Base-by-base conservation (phyloP, 1,140 invertebrate species). In the Meloidogyne hapla region DNA sequence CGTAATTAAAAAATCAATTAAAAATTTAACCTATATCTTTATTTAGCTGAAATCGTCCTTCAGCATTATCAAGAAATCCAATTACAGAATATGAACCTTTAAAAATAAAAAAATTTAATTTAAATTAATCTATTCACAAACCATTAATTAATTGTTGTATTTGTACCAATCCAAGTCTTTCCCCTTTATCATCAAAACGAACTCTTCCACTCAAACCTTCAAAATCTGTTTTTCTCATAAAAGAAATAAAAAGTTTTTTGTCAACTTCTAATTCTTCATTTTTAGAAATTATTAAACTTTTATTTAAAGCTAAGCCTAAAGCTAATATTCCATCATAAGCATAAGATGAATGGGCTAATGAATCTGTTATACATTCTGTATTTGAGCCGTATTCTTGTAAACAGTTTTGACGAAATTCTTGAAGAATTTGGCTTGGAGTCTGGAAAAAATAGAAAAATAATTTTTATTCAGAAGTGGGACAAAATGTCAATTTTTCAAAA, bases 161-260 rank as follows among this genome's bases (percentile, higher is more conserved):
- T 56, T 95, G 89, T 66, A 98, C 95, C 75, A 93, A 93, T 0
- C 95, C 95, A 85, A 96, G 93, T 25, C 96, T 90, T 87, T 97
- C 95, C 2, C 71, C 71, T 87, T 97, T 97, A 84, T 95, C 93
- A 80, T 93, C 93, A 89, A 99, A 98, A 26, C 93, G 90, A 1
- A 99, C 94, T 10, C 93, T 93, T 42, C 95, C 96, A 62, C 85
- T 86, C 12, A 86, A 61, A 13, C 85, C 85, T 65, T 86, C 78
- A 66, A 86, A 86, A 12, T 66, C 72, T 13, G 75, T 80, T 56
- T 81, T 77, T 23, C 75, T 76, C 25, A 85, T 78, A 2, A 77
- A 73, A 13, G 70, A 28, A 56, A 56, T 6, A 15, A 80, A 56
- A n/a, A 80, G 69, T 80, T 56, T 48, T 56, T 56, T 56, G 48